Evolutionary conservation across 2,888 invertebrate genomes (phyloP).

Genomic region (Xestoiulus laeticollis): DNA sequence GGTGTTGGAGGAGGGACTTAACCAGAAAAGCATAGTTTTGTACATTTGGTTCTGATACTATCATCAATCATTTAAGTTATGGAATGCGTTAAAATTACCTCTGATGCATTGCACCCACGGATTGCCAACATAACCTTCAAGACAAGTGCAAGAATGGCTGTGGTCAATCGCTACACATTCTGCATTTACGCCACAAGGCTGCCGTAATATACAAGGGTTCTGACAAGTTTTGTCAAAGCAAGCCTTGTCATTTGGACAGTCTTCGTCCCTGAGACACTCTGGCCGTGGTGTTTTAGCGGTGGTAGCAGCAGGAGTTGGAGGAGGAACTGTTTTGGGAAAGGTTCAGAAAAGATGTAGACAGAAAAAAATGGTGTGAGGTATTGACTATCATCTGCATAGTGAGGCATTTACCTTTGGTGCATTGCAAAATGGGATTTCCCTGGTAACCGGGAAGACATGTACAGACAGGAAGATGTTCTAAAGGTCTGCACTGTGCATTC

Average conservation of each 20-base stretch:
- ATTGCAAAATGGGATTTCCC: conserved; percentile 64
- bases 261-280: conserved; percentile 53
- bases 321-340: not conserved
- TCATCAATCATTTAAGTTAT: too few species aligned
- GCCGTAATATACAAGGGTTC: conserved; percentile 75
- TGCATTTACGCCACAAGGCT: conserved; percentile 82
- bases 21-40: not conserved
- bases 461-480: conserved; percentile 40
- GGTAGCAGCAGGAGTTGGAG: conserved; percentile 47
- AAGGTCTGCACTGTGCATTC: conserved; percentile 69
- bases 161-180: conserved; percentile 84
- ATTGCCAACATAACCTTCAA: conserved; percentile 76
- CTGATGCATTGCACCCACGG: conserved; percentile 56
- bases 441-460: conserved; percentile 61
- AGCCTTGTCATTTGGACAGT: conserved; percentile 53
- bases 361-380: too few species aligned
- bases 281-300: conserved; percentile 59
- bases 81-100: conserved; percentile 52
- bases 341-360: not conserved
- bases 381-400: too few species aligned
- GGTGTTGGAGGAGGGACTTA: conserved; percentile 48
- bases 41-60: too few species aligned
- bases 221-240: conserved; percentile 84
- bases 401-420: conserved; percentile 53
- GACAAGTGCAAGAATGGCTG: conserved; percentile 84